A percentile compares a stretch with the other conserved stretches of the same genome.
These are phyloP conservation scores for Callimorpha dominula DNA, from an alignment of 2,888 invertebrate species.

Conservation along the genomic window DNA sequence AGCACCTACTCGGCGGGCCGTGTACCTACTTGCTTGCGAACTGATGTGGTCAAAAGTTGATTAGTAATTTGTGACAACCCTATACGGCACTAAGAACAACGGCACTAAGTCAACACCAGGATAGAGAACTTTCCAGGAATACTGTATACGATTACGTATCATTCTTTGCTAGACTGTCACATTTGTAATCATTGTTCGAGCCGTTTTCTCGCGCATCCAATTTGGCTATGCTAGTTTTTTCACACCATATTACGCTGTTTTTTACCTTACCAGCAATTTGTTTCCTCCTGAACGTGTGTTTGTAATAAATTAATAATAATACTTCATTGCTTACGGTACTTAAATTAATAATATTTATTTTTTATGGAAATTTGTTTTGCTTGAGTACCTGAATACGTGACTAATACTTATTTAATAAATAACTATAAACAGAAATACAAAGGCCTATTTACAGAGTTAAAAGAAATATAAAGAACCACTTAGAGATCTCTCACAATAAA, in stretches of 20 bases:
- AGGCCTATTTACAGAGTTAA: neutral
- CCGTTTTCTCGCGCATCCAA: neutral
- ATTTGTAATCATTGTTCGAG: neutral
- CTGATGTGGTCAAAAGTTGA: no score
- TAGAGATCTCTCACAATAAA: neutral
- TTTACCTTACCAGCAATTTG: neutral
- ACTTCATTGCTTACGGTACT: no score
- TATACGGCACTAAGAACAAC: no score
- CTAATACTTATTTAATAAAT: neutral
- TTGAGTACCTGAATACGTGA: neutral
- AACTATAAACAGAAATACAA: neutral
- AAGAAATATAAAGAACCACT: neutral
- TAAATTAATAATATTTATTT: no score
- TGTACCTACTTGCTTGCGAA: no score
- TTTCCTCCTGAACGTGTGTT: no score
- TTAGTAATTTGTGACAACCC: no score
- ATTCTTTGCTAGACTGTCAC: neutral
- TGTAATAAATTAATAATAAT: no score
- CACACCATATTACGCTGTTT: neutral
- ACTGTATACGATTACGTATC: neutral
- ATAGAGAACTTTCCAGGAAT: no score
- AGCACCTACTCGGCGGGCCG: no score
- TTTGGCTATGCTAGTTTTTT: neutral
- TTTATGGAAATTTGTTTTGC: neutral
- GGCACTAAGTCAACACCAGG: no score